Evolutionary conservation across 2,797 vertebrate species (phyloP), one percentile per base, ranked within the genome.

Genomic region (Centropyge bicolor): DNA sequence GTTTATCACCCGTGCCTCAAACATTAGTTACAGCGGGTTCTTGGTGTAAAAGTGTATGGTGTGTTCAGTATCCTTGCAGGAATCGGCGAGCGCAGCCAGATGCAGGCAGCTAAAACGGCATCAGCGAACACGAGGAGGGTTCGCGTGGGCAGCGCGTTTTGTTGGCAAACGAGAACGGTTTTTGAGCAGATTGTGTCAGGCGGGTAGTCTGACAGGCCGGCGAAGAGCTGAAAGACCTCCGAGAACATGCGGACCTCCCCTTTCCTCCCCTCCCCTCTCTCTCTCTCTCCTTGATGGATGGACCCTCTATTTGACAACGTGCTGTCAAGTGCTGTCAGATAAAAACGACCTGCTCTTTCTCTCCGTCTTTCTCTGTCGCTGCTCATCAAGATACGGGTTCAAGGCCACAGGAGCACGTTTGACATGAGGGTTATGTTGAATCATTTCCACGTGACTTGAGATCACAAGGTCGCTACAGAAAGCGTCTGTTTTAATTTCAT

Each of bases 251-350:
- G 31, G 64, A 70, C 74, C 20, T 76, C 59, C 41, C 49, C 24
- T 51, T 35, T 67, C 52, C 41, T 74, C 52, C 27, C 27, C 27
- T 31, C n/a, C 52, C 41, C 71, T 49, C 27, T 4, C 27, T 31
- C n/a, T 16, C 55, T 45, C n/a, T 43, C 55, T 69, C 19, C 22
- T 20, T 71, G 81, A 81, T 56, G 66, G 74, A 80, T 72, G 49
- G 61, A 67, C 11, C 35, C 38, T 68, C 52, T 78, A 10, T 76
- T 81, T 86, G 85, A 88, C 74, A 80, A 35, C 45, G 27, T 65
- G 19, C 78, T 82, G 89, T 77, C 85, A 86, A 78, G 22, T 49
- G 70, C 57, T 85, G 88, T 88, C 83, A 79, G 83, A 85, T 80
- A 16, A 86, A 86, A 82, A 78, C 55, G 38, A 62, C 41, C 19